A percentile compares a stretch with the other conserved stretches of the same genome.
Conservation (phyloP, 2,888 invertebrate genomes). For the Epicampocera succincta region DNA sequence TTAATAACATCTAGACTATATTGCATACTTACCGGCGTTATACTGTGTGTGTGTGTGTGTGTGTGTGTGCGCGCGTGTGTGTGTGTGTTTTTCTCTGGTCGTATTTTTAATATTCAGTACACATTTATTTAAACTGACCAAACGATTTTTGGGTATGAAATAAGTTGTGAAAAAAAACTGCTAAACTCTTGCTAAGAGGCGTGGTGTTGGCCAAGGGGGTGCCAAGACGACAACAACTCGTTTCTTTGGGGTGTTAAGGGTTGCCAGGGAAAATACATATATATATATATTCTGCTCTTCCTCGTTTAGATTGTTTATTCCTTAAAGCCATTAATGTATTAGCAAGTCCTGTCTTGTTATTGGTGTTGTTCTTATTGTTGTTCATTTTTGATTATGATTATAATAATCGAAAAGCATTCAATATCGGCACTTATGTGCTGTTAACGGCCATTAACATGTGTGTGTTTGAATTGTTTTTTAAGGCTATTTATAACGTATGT, state of each 20-base stretch:
- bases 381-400: constrained; percentile 42
- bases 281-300: not conserved
- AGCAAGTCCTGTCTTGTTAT: constrained; percentile 34
- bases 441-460: constrained; percentile 69
- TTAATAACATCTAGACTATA: constrained; percentile 40
- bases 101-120: constrained; percentile 69
- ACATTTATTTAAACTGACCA: constrained; percentile 70
- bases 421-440: constrained; percentile 77
- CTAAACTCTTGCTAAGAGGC: constrained; percentile 13
- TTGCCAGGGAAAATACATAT: constrained; percentile 60
- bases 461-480: constrained; percentile 36
- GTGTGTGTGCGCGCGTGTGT: too few species aligned
- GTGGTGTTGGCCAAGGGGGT: constrained; percentile 12
- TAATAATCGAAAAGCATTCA: constrained; percentile 82
- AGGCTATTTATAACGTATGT: constrained; percentile 43
- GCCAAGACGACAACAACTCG: not conserved
- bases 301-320: constrained; percentile 58
- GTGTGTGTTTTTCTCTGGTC: not conserved
- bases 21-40: constrained; percentile 37
- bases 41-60: not conserved
- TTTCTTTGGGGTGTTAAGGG: constrained; percentile 41
- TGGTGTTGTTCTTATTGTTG: constrained; percentile 45
- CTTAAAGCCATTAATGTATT: constrained; percentile 49
- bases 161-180: constrained; percentile 35
- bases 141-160: constrained; percentile 61